phyloP scores from a whole-genome alignment of 1,140 invertebrate genomes.

The Helicoverpa zea region DNA sequence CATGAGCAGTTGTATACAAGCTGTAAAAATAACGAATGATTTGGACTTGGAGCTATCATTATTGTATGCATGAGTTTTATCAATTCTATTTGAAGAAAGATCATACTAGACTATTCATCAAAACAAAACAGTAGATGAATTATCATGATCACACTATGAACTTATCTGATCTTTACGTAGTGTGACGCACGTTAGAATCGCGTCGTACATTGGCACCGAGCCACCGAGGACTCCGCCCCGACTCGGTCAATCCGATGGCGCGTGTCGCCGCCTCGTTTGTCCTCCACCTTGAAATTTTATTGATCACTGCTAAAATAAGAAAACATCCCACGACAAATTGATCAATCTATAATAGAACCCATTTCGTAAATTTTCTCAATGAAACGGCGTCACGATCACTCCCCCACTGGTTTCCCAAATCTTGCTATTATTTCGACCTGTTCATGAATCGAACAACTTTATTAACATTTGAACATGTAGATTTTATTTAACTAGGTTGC shows the following conservation, averaged over 20 bases:
- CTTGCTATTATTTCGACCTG: neutral
- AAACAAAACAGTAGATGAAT: slow-evolving; percentile 15
- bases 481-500: slow-evolving; percentile 24
- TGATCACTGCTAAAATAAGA: slow-evolving; percentile 62
- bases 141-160: slow-evolving; percentile 6
- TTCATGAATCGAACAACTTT: neutral
- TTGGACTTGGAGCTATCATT: neutral
- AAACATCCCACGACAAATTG: slow-evolving; percentile 7
- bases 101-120: slow-evolving; percentile 10
- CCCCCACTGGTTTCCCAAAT: neutral
- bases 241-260: slow-evolving; percentile 54
- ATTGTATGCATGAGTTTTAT: neutral
- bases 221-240: slow-evolving; percentile 61
- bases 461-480: slow-evolving; percentile 14
- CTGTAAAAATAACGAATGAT: neutral
- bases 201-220: slow-evolving; percentile 61
- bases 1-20: neutral
- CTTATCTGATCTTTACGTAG: slow-evolving; percentile 32
- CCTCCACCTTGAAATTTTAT: slow-evolving; percentile 59
- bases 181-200: slow-evolving; percentile 53
- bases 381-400: slow-evolving; percentile 29
- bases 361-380: slow-evolving; percentile 38
- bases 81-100: neutral
- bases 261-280: slow-evolving; percentile 51
- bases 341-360: slow-evolving; percentile 9